Conservation (phyloP, 2,888 invertebrate genomes). For the Silvanus unidentatus region DNA sequence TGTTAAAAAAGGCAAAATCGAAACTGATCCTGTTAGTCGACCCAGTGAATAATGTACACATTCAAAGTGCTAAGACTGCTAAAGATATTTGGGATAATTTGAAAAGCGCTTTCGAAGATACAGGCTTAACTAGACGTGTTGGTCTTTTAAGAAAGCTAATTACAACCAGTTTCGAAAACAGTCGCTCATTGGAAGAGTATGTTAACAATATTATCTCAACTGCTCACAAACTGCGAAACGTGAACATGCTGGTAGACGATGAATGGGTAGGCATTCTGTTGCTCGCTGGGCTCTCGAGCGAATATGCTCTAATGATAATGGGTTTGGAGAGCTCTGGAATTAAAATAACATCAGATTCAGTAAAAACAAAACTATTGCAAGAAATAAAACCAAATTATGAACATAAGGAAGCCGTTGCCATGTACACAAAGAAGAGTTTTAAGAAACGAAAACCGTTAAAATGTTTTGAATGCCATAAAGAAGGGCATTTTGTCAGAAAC, state of each 20-base stretch:
- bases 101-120: slow-evolving; percentile 7
- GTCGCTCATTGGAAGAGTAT: slow-evolving; percentile 12
- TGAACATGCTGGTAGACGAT: slow-evolving; percentile 26
- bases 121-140: slow-evolving; percentile 10
- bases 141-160: slow-evolving; percentile 9
- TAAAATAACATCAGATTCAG: slow-evolving; percentile 24
- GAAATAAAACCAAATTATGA: not conserved
- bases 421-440: not conserved
- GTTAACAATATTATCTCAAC: slow-evolving; percentile 12
- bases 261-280: slow-evolving; percentile 32
- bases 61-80: slow-evolving; percentile 22
- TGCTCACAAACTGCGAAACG: slow-evolving; percentile 26
- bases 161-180: slow-evolving; percentile 10
- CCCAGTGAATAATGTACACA: slow-evolving; percentile 26
- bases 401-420: not conserved
- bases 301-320: slow-evolving; percentile 31
- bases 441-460: not conserved
- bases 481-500: not conserved
- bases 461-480: not conserved
- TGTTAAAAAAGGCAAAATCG: slow-evolving; percentile 16
- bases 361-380: slow-evolving; percentile 27
- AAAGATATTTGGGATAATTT: slow-evolving; percentile 14
- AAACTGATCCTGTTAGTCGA: slow-evolving; percentile 27
- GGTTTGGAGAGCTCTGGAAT: slow-evolving; percentile 25
- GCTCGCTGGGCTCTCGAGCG: slow-evolving; percentile 29